A percentile compares a stretch with the other conserved stretches of the same genome.
Conservation (phyloP, 2,888 invertebrate species). For the Megamerina dolium region DNA sequence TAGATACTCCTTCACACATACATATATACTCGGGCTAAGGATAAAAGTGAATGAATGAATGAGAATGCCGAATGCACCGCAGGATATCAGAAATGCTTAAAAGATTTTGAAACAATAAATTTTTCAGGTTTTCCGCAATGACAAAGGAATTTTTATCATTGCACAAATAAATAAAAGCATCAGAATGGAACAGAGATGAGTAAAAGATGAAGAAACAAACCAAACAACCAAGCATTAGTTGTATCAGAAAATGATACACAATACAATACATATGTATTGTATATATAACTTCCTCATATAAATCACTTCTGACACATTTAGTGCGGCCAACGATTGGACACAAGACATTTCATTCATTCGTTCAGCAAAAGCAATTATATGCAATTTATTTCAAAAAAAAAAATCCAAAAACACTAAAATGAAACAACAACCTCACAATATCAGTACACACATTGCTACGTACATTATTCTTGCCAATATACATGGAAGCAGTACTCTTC, state of each 20-base stretch:
- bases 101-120: constrained; percentile 1
- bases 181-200: neutral
- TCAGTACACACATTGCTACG: neutral
- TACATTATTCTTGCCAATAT: no score
- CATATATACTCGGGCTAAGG: no score
- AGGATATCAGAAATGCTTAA: constrained; percentile 9
- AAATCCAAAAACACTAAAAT: constrained; percentile 24
- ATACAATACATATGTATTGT: no score
- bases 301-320: constrained; percentile 43
- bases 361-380: constrained; percentile 26
- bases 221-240: neutral
- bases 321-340: constrained; percentile 19
- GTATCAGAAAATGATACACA: neutral
- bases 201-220: neutral
- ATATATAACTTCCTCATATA: constrained; percentile 26
- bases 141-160: constrained; percentile 9
- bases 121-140: constrained; percentile 2
- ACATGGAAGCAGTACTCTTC: no score
- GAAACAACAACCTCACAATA: constrained; percentile 27
- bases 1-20: neutral
- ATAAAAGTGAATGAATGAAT: no score
- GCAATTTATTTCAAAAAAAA: constrained; percentile 26
- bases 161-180: constrained; percentile 8
- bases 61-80: constrained; percentile 8
- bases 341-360: neutral